These are phyloP conservation scores for Drosophila ustulata DNA, from an alignment of 2,888 invertebrate genomes.

Conservation along the genomic window DNA sequence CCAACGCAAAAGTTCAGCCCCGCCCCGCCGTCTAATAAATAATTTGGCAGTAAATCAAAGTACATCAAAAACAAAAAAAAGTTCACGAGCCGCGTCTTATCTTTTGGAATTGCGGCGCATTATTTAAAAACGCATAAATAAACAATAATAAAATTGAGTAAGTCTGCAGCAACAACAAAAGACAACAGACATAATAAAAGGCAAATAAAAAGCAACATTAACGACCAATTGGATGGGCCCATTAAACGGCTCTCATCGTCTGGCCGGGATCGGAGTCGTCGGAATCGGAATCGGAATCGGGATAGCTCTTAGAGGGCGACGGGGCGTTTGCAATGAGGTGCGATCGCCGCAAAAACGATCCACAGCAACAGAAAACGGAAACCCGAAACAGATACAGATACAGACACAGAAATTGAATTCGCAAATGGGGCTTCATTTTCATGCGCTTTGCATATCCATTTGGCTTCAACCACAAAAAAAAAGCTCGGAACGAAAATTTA, in stretches of 20 bases:
- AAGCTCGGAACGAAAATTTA: slow-evolving; percentile 66
- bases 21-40: slow-evolving; percentile 63
- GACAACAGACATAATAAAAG: slow-evolving; percentile 62
- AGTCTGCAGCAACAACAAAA: slow-evolving; percentile 53
- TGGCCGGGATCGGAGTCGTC: slow-evolving; percentile 28
- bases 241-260: slow-evolving; percentile 72
- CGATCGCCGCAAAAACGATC: slow-evolving; percentile 44
- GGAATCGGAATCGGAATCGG: slow-evolving; percentile 18
- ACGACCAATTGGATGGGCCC: slow-evolving; percentile 83
- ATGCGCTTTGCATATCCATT: slow-evolving; percentile 76
- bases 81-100: slow-evolving; percentile 66
- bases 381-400: slow-evolving; percentile 23
- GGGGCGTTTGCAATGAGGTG: slow-evolving; percentile 53
- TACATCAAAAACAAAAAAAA: slow-evolving; percentile 26
- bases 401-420: slow-evolving; percentile 51
- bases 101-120: slow-evolving; percentile 71
- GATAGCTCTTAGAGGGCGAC: slow-evolving; percentile 2
- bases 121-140: slow-evolving; percentile 83
- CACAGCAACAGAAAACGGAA: slow-evolving; percentile 20
- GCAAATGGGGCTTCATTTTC: slow-evolving; percentile 50
- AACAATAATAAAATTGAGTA: slow-evolving; percentile 78
- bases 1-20: slow-evolving; percentile 17
- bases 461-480: slow-evolving; percentile 8
- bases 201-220: slow-evolving; percentile 83
- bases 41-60: slow-evolving; percentile 72